Evolutionary conservation across 2,113 vertebrate species (phyloP), one percentile per base, ranked within the genome.

Genomic region (Microcebus jonahi): DNA sequence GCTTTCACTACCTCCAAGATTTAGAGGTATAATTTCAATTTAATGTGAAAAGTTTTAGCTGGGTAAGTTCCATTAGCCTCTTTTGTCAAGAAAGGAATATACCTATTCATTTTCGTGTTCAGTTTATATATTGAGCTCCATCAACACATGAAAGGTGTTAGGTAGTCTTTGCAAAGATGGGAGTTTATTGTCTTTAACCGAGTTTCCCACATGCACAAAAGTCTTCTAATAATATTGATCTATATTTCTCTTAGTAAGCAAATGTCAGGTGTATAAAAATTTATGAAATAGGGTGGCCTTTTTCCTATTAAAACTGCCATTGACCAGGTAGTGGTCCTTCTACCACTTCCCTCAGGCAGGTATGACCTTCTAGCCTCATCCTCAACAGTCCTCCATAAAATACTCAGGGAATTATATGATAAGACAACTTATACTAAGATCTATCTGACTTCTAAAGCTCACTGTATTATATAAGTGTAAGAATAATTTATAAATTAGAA

Each of bases 81-180:
- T 90, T 97, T 97, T 97, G 94, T 97, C 95, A 98, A 93, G 96
- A 87, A 83, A 25, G 63, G 97, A 96, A 95, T 89, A 94, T 96
- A 31, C 63, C 90, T 97, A 95, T 93, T 97, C 96, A 98, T 97
- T 98, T 96, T 97, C 91, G 79, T 97, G 97, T 97, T 95, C 89
- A 61, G 39, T 94, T 97, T 97, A 95, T 97, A 97, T 88, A 97
- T 77, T 50, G 95, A 95, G 79, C 79, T 93, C 71, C 86, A 96
- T 97, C 91, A 90, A 42, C 61, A 97, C 81, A 79, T 55, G 80
- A 97, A 82, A 73, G 79, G 23, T 36, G 75, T 59, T 90, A 75
- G 57, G 91, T 71, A 90, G 36, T 96, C 61, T 96, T 97, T 95
- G 70, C 92, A 95, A 96, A 94, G 92, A 88, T 86, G 73, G 42